Evolutionary conservation across 1,140 invertebrate genomes (phyloP).

Genomic region (Drosophila mauritiana): DNA sequence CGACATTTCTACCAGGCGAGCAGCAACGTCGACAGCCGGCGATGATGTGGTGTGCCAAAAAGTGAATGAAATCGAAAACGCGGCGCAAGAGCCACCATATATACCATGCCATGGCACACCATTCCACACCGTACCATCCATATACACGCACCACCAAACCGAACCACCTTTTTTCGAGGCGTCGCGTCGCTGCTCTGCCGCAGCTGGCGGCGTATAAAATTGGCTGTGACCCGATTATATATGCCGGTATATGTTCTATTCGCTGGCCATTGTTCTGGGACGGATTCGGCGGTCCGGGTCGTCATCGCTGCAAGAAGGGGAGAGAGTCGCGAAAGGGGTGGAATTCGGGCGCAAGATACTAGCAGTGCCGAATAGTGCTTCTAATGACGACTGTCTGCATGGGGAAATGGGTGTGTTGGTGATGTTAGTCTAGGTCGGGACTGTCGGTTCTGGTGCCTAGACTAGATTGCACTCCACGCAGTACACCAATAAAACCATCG

Average conservation of each 20-base stretch:
- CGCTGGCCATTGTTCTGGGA: constrained; percentile 29
- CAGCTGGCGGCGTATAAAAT: constrained; percentile 62
- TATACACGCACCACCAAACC: constrained; percentile 35
- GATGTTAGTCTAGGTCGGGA: constrained; percentile 4
- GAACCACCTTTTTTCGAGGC: constrained; percentile 51
- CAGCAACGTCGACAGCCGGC: constrained; percentile 53
- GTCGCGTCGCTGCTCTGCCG: constrained; percentile 25
- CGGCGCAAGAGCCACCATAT: constrained; percentile 22
- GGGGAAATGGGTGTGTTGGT: constrained; percentile 9
- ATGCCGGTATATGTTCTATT: constrained; percentile 40
- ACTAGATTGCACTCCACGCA: constrained; percentile 9
- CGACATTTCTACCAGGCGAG: constrained; percentile 77
- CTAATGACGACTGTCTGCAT: constrained; percentile 22
- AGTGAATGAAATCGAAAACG: constrained; percentile 72
- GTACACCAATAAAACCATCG: constrained; percentile 48
- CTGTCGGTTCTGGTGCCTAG: constrained; percentile 16
- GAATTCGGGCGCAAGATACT: constrained; percentile 3
- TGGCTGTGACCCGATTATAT: constrained; percentile 79
- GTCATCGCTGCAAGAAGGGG: constrained; percentile 9
- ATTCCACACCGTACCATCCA: constrained; percentile 15
- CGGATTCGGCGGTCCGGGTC: background rate
- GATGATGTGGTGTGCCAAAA: constrained; percentile 77
- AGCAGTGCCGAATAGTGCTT: constrained; percentile 21
- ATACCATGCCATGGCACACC: constrained; percentile 8
- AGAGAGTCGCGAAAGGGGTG: constrained; percentile 31